A percentile compares a stretch with the other conserved stretches of the same genome.
These are phyloP conservation scores for Leptopilina syphax DNA, from an alignment of 2,888 invertebrate genomes.

Conservation along the genomic window DNA sequence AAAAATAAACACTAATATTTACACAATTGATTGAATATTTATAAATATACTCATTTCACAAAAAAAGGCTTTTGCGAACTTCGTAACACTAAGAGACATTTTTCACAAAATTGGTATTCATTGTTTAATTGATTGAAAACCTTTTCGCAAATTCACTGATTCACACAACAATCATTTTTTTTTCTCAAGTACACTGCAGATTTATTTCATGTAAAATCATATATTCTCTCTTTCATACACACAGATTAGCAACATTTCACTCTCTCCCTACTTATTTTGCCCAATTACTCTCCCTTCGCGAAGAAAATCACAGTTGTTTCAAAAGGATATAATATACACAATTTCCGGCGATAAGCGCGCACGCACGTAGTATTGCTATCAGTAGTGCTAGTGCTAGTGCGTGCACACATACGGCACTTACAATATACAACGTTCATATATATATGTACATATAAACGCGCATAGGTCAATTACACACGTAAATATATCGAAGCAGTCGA, in stretches of 20 bases:
- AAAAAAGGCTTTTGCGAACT: background rate
- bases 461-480: slow-evolving; percentile 39
- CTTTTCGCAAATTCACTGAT: slow-evolving; percentile 4
- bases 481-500: slow-evolving; percentile 41
- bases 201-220: background rate
- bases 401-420: slow-evolving; percentile 48
- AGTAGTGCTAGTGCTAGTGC: slow-evolving; percentile 35
- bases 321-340: slow-evolving; percentile 63
- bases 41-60: slow-evolving; percentile 13
- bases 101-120: slow-evolving; percentile 8
- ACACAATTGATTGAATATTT: slow-evolving; percentile 6
- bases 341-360: slow-evolving; percentile 49
- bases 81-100: slow-evolving; percentile 31
- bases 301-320: slow-evolving; percentile 73
- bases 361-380: slow-evolving; percentile 46
- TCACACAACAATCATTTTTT: background rate
- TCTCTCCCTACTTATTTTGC: slow-evolving; percentile 43
- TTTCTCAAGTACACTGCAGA: background rate
- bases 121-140: slow-evolving; percentile 11
- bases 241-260: slow-evolving; percentile 34
- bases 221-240: slow-evolving; percentile 18
- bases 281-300: slow-evolving; percentile 52
- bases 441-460: slow-evolving; percentile 54
- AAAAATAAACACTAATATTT: slow-evolving; percentile 25
- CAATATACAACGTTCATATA: slow-evolving; percentile 57